Conservation (phyloP, 2,797 vertebrate species). For the Meda fulgida region DNA sequence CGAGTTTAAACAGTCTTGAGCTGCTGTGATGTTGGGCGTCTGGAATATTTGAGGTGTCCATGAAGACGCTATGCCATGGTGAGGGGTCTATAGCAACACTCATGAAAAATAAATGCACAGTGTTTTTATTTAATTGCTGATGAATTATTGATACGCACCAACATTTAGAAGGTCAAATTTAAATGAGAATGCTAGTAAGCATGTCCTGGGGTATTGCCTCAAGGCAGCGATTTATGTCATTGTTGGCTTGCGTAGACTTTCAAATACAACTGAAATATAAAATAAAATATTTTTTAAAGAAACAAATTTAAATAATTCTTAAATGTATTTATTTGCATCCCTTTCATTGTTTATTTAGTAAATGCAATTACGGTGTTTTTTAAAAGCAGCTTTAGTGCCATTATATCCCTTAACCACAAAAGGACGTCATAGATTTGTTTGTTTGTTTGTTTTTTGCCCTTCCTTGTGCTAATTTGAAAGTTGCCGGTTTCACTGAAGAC, state of each 20-base stretch:
- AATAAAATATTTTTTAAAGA: background rate
- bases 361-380: background rate
- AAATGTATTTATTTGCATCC: background rate
- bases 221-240: background rate
- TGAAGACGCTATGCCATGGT: conserved; percentile 6
- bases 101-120: conserved; percentile 79
- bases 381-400: background rate
- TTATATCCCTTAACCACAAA: conserved; percentile 6
- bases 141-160: conserved; percentile 76
- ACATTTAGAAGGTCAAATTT: conserved; percentile 76
- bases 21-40: background rate
- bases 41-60: background rate
- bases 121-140: conserved; percentile 80
- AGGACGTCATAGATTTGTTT: background rate
- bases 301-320: background rate
- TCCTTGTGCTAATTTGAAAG: conserved; percentile 23
- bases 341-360: background rate
- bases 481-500: conserved; percentile 25
- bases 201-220: conserved; percentile 2
- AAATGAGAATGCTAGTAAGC: conserved; percentile 57
- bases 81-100: conserved; percentile 65
- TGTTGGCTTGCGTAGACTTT: background rate
- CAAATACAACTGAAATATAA: too few relatives aligned
- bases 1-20: background rate
- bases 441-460: background rate